Evolutionary conservation across 2,888 invertebrate genomes (phyloP).

Genomic region (Agelastica alni): DNA sequence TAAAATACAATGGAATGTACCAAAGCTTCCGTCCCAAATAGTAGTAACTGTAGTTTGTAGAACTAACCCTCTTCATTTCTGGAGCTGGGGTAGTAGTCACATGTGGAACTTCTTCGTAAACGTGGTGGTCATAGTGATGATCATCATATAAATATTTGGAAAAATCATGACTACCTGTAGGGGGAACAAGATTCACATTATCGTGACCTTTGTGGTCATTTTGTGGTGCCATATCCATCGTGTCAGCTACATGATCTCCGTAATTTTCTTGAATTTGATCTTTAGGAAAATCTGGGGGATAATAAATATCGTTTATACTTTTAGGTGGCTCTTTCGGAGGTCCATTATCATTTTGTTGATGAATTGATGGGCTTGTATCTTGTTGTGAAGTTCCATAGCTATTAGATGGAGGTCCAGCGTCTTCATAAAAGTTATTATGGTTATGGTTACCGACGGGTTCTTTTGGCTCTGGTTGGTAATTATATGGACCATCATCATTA

Average conservation of each 20-base stretch:
- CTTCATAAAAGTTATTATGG: conserved; percentile 17
- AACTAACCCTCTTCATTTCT: conserved; percentile 64
- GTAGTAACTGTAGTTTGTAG: conserved; percentile 71
- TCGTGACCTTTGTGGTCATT: conserved; percentile 9
- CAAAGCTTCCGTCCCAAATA: conserved; percentile 75
- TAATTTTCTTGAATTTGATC: conserved; percentile 25
- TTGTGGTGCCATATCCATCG: conserved; percentile 11
- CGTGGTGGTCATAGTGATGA: conserved; percentile 50
- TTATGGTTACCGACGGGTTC: no score
- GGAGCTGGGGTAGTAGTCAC: conserved; percentile 59
- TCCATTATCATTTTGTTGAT: conserved; percentile 22
- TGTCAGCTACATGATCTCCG: conserved; percentile 2
- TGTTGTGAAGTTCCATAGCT: conserved; percentile 12
- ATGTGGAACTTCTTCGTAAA: conserved; percentile 54
- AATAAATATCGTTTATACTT: conserved; percentile 39
- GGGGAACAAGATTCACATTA: conserved; percentile 53
- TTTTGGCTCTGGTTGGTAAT: conserved; percentile 23
- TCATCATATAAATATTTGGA: conserved; percentile 55
- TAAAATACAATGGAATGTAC: conserved; percentile 76
- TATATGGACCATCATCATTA: conserved; percentile 16
- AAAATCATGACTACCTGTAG: conserved; percentile 43
- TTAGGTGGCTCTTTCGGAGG: conserved; percentile 41
- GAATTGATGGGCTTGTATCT: no score
- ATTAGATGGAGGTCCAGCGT: conserved; percentile 23
- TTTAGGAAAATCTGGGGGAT: conserved; percentile 38